Evolutionary conservation across 2,113 vertebrate species (phyloP).

Genomic region (Blennius ocellaris): DNA sequence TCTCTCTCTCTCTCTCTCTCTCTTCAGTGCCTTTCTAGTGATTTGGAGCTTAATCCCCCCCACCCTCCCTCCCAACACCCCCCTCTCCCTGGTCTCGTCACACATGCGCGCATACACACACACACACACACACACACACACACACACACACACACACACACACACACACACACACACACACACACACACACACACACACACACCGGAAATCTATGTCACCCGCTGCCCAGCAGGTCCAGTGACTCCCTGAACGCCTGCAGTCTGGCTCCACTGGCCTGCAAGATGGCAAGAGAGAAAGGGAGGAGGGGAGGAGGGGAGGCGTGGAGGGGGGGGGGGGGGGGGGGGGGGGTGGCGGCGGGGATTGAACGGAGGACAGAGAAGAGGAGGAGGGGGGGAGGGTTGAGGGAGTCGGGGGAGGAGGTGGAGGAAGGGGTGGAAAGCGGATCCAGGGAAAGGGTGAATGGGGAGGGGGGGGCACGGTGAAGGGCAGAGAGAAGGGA

Average conservation of each 20-base stretch:
- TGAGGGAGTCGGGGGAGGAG: constrained; percentile 41
- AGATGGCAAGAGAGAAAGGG: constrained; percentile 79
- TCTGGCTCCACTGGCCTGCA: constrained; percentile 83
- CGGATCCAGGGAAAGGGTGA: constrained; percentile 64
- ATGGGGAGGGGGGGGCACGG: constrained; percentile 31
- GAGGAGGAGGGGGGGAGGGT: constrained; percentile 7
- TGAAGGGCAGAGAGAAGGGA: constrained; percentile 54
- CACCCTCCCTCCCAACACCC: constrained; percentile 15
- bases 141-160: constrained; percentile 68
- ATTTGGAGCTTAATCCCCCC: constrained; percentile 79
- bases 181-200: constrained; percentile 60
- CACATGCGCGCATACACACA: constrained; percentile 55
- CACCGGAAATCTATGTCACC: constrained; percentile 83
- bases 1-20: constrained; percentile 13
- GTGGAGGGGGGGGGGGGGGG: constrained; percentile 29
- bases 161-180: constrained; percentile 50
- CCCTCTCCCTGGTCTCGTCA: constrained; percentile 57
- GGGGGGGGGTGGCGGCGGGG: constrained; percentile 22
- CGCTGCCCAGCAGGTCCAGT: constrained; percentile 82
- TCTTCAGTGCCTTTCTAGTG: constrained; percentile 78
- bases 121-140: constrained; percentile 66
- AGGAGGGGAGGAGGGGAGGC: constrained; percentile 8
- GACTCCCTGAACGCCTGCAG: constrained; percentile 83
- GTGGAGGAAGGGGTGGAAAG: constrained; percentile 54
- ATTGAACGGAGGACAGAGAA: constrained; percentile 32